Evolutionary conservation across 2,888 invertebrate species (phyloP), one percentile per base, ranked within the genome.

Genomic region (Eupithecia inturbata): DNA sequence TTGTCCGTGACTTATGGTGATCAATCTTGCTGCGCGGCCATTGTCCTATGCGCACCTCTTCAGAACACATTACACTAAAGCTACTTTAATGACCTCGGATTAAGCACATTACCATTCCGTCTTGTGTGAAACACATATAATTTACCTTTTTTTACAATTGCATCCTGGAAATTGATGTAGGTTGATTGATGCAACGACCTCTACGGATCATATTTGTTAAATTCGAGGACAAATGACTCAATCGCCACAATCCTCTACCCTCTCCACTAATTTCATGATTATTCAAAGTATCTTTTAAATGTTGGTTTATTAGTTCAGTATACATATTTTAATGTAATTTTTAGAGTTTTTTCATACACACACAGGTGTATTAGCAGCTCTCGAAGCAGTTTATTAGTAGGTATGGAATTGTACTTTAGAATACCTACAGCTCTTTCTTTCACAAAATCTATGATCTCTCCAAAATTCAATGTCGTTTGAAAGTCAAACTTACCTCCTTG

Each of bases 401-500:
- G 19, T 45, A n/a, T 45, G n/a, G 1, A 19, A 4, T 45, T 45
- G 45, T 45, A 19, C 14, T 19, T 45, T 45, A 45, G 19, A 45
- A 19, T 45, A 45, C 45, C 45, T 5, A 19, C 5, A 41, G 41
- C 10, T 14, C 3, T 41, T 41, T 41, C 45, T 45, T 45, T 45
- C 45, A 0, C 16, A 3, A 45, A 19, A 19, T 45, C 45, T 45
- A 14, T 14, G 19, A 45, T 1, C 45, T 45, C 14, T 39, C 14
- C 39, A 1, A 14, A 39, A 39, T 39, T 12, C 39, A 7, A 36
- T 39, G 39, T 39, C 10, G 1, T 5, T 39, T 14, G 22, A 26
- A 33, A 19, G 6, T 26, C 6, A n/a, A 26, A 33, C 71, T 71
- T 63, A 98, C 98, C 98, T 98, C 92, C 98, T 96, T 70, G 98